Evolutionary conservation across 2,797 vertebrate species (phyloP).

Genomic region (Eulemur rubriventer): DNA sequence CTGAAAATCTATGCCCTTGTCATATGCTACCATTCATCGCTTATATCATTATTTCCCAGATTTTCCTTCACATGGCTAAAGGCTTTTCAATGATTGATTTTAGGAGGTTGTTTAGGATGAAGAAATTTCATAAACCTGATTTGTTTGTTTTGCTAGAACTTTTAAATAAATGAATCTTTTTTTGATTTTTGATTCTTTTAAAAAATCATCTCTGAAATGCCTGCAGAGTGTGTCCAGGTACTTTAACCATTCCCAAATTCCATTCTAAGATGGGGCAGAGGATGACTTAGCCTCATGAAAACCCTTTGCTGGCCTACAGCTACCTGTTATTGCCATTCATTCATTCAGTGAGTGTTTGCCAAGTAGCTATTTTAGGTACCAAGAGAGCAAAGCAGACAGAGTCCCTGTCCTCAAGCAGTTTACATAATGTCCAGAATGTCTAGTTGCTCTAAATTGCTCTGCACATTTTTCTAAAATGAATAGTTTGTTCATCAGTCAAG

Average conservation of each 20-base stretch:
- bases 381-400: not conserved
- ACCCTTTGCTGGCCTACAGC: not conserved
- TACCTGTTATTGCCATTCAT: not conserved
- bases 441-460: conserved; percentile 1
- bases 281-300: not conserved
- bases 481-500: not conserved
- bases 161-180: not conserved
- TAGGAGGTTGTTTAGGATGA: not conserved
- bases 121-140: not conserved
- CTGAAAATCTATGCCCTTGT: not conserved
- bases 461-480: conserved; percentile 16
- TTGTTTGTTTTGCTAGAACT: not conserved
- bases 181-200: not conserved
- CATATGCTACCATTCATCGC: not conserved
- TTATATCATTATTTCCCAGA: not conserved
- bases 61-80: not conserved
- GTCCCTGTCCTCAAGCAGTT: not conserved
- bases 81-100: not conserved
- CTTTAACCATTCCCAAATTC: not conserved
- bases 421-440: not conserved
- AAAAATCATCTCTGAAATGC: not conserved
- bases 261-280: not conserved
- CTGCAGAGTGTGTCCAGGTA: not conserved
- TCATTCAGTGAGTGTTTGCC: not conserved
- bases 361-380: not conserved